A percentile compares a stretch with the other conserved stretches of the same genome.
phyloP scores from a whole-genome alignment of 2,797 vertebrate genomes.

The Hirundo rustica region DNA sequence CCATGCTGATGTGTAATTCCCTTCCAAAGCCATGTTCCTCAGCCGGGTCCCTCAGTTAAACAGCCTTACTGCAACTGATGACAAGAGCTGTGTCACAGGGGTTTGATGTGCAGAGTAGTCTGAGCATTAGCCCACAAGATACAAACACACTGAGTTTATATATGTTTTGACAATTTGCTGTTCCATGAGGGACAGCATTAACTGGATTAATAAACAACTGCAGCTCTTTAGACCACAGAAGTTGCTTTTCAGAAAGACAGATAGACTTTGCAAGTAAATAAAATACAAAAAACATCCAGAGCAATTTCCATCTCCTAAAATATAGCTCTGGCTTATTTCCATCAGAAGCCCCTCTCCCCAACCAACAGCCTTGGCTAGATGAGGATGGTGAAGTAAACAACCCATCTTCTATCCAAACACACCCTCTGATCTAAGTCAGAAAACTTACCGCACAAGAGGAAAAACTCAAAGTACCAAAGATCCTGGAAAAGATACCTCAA shows the following conservation, averaged over 20 bases:
- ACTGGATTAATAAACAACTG: not conserved
- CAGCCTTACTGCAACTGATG: not conserved
- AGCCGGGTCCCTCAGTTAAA: not conserved
- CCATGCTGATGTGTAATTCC: not conserved
- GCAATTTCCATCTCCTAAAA: not conserved
- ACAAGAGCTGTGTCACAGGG: not conserved
- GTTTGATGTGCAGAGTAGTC: not conserved
- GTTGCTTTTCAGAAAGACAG: not conserved
- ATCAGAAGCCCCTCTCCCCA: not conserved
- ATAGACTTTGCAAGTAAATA: not conserved
- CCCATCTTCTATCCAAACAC: not conserved
- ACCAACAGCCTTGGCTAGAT: not conserved
- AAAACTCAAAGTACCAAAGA: not conserved
- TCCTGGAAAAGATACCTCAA: not conserved
- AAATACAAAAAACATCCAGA: not conserved
- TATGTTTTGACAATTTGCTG: not conserved
- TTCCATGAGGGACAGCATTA: not conserved
- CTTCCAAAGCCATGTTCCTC: not conserved
- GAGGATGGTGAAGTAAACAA: not conserved
- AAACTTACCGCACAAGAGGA: not conserved
- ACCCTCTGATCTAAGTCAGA: not conserved
- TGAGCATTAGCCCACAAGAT: not conserved
- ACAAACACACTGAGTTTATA: not conserved
- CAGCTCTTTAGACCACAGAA: not conserved
- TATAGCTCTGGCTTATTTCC: not conserved